Evolutionary conservation across 2,797 vertebrate species (phyloP), one percentile per base, ranked within the genome.

Genomic region (Harpagifer antarcticus): DNA sequence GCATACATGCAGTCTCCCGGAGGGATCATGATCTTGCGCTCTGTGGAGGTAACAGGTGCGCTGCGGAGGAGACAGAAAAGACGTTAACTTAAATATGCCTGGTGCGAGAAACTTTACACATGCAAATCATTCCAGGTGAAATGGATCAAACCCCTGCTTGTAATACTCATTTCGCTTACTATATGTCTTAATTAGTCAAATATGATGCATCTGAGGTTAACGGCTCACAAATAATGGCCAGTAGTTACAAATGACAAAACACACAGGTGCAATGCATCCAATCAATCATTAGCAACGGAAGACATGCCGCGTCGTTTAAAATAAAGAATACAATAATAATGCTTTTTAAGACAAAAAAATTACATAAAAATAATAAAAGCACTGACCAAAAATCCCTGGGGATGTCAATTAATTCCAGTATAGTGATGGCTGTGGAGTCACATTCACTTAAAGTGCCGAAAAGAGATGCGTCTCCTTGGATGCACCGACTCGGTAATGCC

Each of bases 1-100:
- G 98, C 98, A 12, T 99, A 99, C 74, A 97, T 96, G 89, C 98
- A 98, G 91, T 99, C 98, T 87, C 97, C 97, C 0, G 97, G 97
- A 43, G 98, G 98, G 79, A 99, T 98, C 98, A 99, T 99, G 88
- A 69, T 94, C 84, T 68, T 85, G 91, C 86, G 86, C 95, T 96
- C 92, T 82, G 89, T 84, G 88, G 86, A 93, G 89, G 90, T 89
- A 92, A 93, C 94, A 95, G 93, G 93, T 94, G 93, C 93, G 90
- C 92, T 94, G 86, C 60, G 82, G 83, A 85, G 31, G 73, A 84
- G 54, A 84, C 5, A 70, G 17, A 74, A 33, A 76, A 53, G 37
- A 76, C 66, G 58, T 78, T 61, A 76, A 85, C 68, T 78, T 79
- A 10, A 74, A 60, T n/a, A 42, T 17, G 56, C 17, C 17, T 15